Evolutionary conservation across 2,888 invertebrate species (phyloP).

Genomic region (Lacanobia oleracea): DNA sequence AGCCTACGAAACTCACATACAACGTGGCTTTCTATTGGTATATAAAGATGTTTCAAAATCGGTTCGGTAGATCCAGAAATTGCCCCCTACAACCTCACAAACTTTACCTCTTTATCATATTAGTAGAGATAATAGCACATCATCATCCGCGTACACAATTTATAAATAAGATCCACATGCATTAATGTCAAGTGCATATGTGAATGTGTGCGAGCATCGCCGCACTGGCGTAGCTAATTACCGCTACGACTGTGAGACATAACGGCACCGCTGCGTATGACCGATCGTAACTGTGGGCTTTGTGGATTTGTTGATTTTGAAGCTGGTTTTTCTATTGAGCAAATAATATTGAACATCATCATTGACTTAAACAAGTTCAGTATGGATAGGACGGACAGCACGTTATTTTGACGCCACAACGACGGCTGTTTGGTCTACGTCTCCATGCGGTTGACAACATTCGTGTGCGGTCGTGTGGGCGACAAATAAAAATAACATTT

Average conservation of each 20-base stretch:
- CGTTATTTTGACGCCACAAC: too few species aligned
- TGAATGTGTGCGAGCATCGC: constrained; percentile 23
- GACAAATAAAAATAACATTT: too few species aligned
- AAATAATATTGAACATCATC: neutral
- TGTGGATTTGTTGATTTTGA: constrained; percentile 11
- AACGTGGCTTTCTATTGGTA: too few species aligned
- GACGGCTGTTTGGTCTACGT: too few species aligned
- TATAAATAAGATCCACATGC: neutral
- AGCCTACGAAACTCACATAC: too few species aligned
- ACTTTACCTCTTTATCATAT: too few species aligned
- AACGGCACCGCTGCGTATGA: constrained; percentile 49
- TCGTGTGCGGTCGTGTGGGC: too few species aligned
- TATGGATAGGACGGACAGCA: too few species aligned
- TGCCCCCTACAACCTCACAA: too few species aligned
- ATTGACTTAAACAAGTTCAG: neutral
- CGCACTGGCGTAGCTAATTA: constrained; percentile 68
- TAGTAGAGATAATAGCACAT: neutral
- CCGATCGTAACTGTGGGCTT: constrained; percentile 37
- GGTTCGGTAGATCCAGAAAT: too few species aligned
- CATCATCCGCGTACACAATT: neutral
- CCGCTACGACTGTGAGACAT: constrained; percentile 65
- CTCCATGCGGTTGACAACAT: too few species aligned
- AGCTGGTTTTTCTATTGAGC: neutral
- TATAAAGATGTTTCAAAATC: too few species aligned
- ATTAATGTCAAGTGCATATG: constrained; percentile 22